Evolutionary conservation across 2,113 vertebrate species (phyloP).

Genomic region (Progne subis): DNA sequence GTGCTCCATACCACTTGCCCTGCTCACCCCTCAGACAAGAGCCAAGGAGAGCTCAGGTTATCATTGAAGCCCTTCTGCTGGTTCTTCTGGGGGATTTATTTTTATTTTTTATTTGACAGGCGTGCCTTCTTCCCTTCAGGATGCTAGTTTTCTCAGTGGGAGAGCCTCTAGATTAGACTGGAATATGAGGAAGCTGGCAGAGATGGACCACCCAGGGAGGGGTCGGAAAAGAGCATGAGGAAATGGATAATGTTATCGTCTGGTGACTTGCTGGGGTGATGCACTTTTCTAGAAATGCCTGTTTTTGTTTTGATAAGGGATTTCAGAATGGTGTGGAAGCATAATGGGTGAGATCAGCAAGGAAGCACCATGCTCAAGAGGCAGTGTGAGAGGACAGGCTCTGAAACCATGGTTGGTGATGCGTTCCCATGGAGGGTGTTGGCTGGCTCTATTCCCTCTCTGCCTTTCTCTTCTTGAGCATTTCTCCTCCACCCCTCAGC

Average conservation of each 20-base stretch:
- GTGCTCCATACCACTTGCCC: background rate
- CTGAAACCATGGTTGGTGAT: background rate
- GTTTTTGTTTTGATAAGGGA: slow-evolving; percentile 43
- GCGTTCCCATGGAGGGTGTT: background rate
- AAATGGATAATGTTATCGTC: background rate
- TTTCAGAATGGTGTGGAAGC: background rate
- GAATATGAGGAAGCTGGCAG: background rate
- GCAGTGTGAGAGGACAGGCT: background rate
- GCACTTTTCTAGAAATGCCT: background rate
- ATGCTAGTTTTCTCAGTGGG: background rate
- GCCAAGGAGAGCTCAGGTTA: background rate
- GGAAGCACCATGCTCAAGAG: background rate
- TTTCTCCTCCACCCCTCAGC: background rate
- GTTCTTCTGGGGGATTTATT: background rate
- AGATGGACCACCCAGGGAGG: slow-evolving; percentile 17
- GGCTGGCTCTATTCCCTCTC: background rate
- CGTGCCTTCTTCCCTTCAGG: background rate
- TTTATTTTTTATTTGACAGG: background rate
- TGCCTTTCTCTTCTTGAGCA: background rate
- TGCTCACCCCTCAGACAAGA: background rate
- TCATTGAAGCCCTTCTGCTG: background rate
- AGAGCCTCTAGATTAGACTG: background rate
- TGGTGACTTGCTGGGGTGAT: background rate
- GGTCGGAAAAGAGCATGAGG: slow-evolving; percentile 13
- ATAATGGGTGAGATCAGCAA: slow-evolving; percentile 5